Conservation (phyloP, 1,140 invertebrate species). For the Bombus confusus region DNA sequence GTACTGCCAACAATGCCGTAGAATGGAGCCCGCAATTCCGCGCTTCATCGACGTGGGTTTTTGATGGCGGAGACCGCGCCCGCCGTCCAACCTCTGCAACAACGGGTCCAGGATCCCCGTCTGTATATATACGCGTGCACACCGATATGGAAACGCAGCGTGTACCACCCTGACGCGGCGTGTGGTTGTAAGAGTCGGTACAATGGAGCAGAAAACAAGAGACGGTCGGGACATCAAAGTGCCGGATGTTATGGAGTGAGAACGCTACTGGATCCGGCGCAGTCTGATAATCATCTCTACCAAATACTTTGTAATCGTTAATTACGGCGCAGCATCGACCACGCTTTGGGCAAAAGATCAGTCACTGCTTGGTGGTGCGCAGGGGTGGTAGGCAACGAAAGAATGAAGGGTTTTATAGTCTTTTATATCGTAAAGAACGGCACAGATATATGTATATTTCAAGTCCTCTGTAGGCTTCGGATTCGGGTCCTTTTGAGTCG, state of each 20-base stretch:
- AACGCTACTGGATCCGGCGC: slow-evolving; percentile 77
- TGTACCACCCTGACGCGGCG: not conserved
- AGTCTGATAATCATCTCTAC: slow-evolving; percentile 82
- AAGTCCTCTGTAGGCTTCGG: slow-evolving; percentile 40
- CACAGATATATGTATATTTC: slow-evolving; percentile 50
- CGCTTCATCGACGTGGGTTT: slow-evolving; percentile 58
- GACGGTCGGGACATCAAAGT: slow-evolving; percentile 76
- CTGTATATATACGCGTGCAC: not conserved
- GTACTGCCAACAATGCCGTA: slow-evolving; percentile 47
- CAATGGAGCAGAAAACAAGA: slow-evolving; percentile 78
- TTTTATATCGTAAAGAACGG: slow-evolving; percentile 56
- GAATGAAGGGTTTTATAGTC: slow-evolving; percentile 57
- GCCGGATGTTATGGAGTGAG: slow-evolving; percentile 79
- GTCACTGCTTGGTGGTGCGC: slow-evolving; percentile 6
- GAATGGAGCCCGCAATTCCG: slow-evolving; percentile 55
- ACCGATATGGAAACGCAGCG: slow-evolving; percentile 1
- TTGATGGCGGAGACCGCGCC: slow-evolving; percentile 27
- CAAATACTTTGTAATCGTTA: slow-evolving; percentile 82
- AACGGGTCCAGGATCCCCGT: not conserved
- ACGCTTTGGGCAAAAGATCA: slow-evolving; percentile 60
- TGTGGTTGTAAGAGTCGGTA: slow-evolving; percentile 63
- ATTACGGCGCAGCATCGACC: slow-evolving; percentile 75
- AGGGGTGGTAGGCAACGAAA: not conserved
- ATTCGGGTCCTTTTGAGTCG: slow-evolving; percentile 59
- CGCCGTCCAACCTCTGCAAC: not conserved